These are phyloP conservation scores for Alaudala cheleensis DNA, from an alignment of 2,113 vertebrate genomes.

Conservation along the genomic window DNA sequence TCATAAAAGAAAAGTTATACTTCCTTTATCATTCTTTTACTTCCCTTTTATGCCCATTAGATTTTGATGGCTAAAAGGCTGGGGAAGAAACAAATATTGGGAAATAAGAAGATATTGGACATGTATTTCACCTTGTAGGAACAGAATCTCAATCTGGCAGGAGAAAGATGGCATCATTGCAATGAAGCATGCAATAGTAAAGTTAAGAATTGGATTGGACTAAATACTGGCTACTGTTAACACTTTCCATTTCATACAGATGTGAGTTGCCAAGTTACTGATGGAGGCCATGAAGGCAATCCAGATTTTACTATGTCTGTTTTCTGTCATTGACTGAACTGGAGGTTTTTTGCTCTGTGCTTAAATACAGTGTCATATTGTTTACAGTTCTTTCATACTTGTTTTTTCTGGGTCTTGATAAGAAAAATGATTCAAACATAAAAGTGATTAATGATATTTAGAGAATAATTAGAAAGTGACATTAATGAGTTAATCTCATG, in stretches of 20 bases:
- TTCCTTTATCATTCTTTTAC: conserved; percentile 23
- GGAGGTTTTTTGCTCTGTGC: background rate
- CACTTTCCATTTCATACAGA: background rate
- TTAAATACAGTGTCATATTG: background rate
- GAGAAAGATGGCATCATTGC: background rate
- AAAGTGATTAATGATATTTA: background rate
- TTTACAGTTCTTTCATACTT: background rate
- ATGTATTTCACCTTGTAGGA: background rate
- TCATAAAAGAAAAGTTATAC: conserved; percentile 27
- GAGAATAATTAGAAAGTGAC: background rate
- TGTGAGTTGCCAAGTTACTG: background rate
- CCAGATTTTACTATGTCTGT: background rate
- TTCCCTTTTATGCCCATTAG: background rate
- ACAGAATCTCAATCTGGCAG: background rate
- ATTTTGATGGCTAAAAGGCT: conserved; percentile 3
- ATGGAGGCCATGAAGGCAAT: background rate
- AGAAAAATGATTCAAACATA: background rate
- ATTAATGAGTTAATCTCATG: background rate
- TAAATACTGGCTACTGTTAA: background rate
- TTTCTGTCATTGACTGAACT: background rate
- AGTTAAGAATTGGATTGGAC: background rate
- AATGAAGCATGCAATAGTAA: background rate
- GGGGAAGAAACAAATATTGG: background rate
- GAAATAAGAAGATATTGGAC: background rate
- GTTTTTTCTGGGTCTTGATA: background rate